These are phyloP conservation scores for Thripadectes ignobilis DNA, from an alignment of 2,797 vertebrate genomes.

Conservation along the genomic window DNA sequence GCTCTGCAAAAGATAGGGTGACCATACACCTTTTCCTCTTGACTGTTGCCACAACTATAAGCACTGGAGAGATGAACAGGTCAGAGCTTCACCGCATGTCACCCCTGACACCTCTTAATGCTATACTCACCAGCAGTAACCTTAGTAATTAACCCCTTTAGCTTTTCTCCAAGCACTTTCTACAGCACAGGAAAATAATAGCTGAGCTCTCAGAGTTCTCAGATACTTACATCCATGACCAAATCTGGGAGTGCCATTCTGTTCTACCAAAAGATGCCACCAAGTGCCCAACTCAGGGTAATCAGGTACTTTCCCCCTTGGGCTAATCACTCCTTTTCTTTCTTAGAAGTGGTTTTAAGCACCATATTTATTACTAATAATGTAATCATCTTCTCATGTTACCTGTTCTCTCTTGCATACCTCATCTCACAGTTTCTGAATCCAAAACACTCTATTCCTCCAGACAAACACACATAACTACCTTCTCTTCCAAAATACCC, in stretches of 20 bases:
- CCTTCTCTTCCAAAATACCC: accelerated
- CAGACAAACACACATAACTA: not conserved
- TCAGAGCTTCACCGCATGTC: not conserved
- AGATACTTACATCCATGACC: not conserved
- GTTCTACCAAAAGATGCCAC: not conserved
- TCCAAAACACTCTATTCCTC: not conserved
- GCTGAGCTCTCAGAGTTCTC: not conserved
- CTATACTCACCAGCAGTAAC: not conserved
- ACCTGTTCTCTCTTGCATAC: accelerated
- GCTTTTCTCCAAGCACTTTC: not conserved
- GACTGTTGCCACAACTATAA: not conserved
- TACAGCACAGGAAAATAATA: not conserved
- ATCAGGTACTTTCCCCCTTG: not conserved
- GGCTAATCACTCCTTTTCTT: not conserved
- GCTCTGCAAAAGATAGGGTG: not conserved
- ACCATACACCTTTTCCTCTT: not conserved
- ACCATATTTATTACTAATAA: not conserved
- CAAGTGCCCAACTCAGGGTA: not conserved
- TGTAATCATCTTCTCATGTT: not conserved
- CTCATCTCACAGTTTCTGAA: not conserved
- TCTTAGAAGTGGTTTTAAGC: not conserved
- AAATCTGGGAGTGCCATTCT: not conserved
- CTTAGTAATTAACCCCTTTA: not conserved
- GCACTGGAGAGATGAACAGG: not conserved
- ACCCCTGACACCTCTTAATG: not conserved